A percentile compares a stretch with the other conserved stretches of the same genome.
Evolutionary conservation across 2,797 vertebrate genomes (phyloP).

Genomic region (Cyprinella venusta): DNA sequence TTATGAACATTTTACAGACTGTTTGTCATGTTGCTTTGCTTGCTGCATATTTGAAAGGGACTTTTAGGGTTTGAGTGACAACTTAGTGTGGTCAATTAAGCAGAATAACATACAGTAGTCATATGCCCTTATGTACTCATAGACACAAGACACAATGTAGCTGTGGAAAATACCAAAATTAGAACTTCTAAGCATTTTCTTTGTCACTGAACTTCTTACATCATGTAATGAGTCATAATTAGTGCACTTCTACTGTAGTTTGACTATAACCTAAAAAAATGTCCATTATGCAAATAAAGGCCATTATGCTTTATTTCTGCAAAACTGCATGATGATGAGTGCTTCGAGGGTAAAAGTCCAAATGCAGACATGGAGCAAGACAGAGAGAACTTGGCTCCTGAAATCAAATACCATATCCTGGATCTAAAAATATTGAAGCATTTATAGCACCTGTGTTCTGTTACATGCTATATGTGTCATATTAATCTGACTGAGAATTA

Average conservation of each 20-base stretch:
- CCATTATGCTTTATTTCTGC: not conserved
- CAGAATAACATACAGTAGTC: not conserved
- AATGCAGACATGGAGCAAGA: not conserved
- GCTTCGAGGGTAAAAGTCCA: not conserved
- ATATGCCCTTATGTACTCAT: not conserved
- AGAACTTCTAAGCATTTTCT: no score
- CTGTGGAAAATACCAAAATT: not conserved
- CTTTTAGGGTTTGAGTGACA: conserved; percentile 29
- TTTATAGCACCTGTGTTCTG: conserved; percentile 33
- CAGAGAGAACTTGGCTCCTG: not conserved
- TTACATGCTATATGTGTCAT: conserved; percentile 44
- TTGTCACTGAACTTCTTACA: no score
- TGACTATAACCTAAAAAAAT: not conserved
- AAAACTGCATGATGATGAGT: not conserved
- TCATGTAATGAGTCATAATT: not conserved
- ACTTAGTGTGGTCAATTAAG: not conserved
- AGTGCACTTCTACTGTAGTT: not conserved
- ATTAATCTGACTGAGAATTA: conserved; percentile 38
- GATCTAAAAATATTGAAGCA: conserved; percentile 46
- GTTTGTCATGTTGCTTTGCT: conserved; percentile 18
- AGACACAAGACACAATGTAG: conserved; percentile 18
- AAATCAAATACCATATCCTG: conserved; percentile 41
- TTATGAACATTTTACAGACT: conserved; percentile 1
- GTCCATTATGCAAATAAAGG: no score
- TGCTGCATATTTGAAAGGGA: conserved; percentile 28